These are phyloP conservation scores for Plebejus anna DNA, from an alignment of 2,888 invertebrate genomes.

Conservation along the genomic window DNA sequence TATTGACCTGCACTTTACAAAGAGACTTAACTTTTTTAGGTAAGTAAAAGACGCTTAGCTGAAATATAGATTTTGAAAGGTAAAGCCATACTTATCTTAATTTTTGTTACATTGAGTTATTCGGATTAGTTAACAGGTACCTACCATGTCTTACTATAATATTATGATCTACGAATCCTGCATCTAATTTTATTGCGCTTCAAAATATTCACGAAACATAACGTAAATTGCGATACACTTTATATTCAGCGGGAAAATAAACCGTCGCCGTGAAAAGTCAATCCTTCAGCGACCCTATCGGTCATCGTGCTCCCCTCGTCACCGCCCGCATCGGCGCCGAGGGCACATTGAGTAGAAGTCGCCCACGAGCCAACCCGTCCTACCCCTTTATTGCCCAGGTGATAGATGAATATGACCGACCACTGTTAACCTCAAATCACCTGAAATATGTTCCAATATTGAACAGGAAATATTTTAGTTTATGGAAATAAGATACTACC, in stretches of 20 bases:
- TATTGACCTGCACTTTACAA: not conserved
- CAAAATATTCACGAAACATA: conserved; percentile 7
- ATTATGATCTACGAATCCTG: not conserved
- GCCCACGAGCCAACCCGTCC: conserved; percentile 56
- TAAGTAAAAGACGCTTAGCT: not conserved
- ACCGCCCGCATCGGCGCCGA: conserved; percentile 62
- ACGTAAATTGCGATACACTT: not conserved
- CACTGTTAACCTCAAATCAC: conserved; percentile 38
- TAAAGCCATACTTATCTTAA: not conserved
- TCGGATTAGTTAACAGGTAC: not conserved
- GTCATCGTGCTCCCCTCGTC: conserved; percentile 54
- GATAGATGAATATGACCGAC: conserved; percentile 66
- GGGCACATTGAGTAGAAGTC: conserved; percentile 64
- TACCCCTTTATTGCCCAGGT: conserved; percentile 71
- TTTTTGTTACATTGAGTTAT: not conserved
- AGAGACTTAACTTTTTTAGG: not conserved
- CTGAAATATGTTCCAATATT: conserved; percentile 17
- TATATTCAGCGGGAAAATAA: conserved; percentile 28
- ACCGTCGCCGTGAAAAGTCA: conserved; percentile 42
- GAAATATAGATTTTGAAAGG: not conserved
- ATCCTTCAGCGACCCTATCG: conserved; percentile 54
- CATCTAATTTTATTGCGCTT: not conserved
- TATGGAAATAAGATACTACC: not conserved
- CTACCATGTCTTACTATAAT: too few relatives aligned
- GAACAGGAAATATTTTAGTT: not conserved